phyloP scores from a whole-genome alignment of 2,797 vertebrate genomes.

The Lacerta agilis region DNA sequence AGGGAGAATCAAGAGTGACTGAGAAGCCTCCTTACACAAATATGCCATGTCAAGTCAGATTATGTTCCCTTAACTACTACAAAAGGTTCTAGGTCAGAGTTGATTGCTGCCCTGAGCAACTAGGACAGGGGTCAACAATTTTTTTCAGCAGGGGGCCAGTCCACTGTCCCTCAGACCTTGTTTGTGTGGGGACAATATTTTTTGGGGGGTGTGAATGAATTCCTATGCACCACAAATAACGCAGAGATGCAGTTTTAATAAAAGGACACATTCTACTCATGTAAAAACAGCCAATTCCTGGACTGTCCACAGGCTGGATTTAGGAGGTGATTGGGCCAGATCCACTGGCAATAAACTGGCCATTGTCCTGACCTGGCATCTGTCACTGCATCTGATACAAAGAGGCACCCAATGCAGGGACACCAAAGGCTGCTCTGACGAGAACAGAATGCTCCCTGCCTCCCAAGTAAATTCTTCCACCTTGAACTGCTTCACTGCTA shows the following conservation, averaged over 20 bases:
- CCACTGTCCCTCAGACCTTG: no score
- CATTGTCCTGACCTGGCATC: neutral
- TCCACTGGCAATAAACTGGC: neutral
- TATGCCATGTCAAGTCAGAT: neutral
- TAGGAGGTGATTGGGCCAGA: no score
- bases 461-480: neutral
- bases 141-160: no score
- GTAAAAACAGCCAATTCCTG: no score
- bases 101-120: neutral
- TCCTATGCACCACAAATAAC: no score
- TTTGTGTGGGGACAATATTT: no score
- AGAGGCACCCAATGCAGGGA: no score
- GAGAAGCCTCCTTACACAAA: neutral
- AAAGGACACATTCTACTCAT: no score
- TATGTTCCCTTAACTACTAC: neutral
- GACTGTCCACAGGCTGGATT: no score
- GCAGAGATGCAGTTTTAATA: no score
- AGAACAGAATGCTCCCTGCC: neutral
- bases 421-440: neutral
- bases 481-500: neutral
- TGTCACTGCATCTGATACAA: neutral
- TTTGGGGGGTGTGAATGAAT: no score
- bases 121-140: neutral
- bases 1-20: neutral
- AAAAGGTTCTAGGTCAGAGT: neutral